Evolutionary conservation across 2,113 vertebrate genomes (phyloP).

Genomic region (Shinisaurus crocodilurus): DNA sequence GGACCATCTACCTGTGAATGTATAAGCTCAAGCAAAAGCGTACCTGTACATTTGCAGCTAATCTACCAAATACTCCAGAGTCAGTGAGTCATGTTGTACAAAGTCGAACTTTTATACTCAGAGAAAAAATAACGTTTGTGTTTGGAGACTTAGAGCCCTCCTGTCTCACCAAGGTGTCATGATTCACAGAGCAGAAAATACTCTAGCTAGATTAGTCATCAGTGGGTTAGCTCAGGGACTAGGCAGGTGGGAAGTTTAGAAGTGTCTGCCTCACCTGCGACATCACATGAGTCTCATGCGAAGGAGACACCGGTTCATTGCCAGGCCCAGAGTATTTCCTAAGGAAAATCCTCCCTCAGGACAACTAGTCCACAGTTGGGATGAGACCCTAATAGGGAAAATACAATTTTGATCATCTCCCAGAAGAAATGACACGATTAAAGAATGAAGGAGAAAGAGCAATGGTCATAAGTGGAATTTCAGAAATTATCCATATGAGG

Average conservation of each 20-base stretch:
- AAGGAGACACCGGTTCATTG: neutral
- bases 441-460: neutral
- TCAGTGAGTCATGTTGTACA: neutral
- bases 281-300: neutral
- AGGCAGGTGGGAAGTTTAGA: neutral
- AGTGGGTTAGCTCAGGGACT: neutral
- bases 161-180: neutral
- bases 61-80: neutral
- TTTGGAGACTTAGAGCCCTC: neutral
- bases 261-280: neutral
- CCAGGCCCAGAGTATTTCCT: neutral
- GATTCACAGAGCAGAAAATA: neutral
- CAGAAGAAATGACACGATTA: neutral
- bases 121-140: neutral
- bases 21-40: neutral
- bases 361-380: neutral
- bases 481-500: neutral
- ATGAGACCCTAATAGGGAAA: no score
- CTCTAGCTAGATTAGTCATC: neutral
- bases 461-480: neutral
- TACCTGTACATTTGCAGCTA: neutral
- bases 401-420: neutral
- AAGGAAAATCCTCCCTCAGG: neutral
- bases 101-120: neutral
- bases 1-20: no score